Evolutionary conservation across 2,113 vertebrate species (phyloP).

Genomic region (Gallinago jamesoni): DNA sequence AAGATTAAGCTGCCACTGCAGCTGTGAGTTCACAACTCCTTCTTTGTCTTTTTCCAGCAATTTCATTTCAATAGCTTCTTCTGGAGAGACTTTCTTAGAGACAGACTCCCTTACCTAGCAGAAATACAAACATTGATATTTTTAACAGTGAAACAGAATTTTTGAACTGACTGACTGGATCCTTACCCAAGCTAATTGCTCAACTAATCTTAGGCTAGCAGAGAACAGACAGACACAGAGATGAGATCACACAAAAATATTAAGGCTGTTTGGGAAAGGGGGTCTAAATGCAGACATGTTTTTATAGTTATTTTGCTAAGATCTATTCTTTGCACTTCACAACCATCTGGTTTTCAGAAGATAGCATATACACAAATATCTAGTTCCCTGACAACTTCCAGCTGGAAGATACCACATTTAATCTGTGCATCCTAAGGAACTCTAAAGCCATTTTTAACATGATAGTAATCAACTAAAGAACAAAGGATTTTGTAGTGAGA

Average conservation of each 20-base stretch:
- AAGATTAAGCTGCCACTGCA: conserved; percentile 93
- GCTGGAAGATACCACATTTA: background rate
- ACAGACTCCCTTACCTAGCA: conserved; percentile 71
- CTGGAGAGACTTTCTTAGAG: conserved; percentile 72
- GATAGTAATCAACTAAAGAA: background rate
- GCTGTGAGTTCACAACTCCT: conserved; percentile 79
- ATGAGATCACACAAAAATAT: background rate
- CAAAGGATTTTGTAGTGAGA: background rate
- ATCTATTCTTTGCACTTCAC: background rate
- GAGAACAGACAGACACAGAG: accelerated
- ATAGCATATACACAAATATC: accelerated
- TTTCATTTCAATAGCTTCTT: conserved; percentile 72
- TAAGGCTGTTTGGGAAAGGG: background rate
- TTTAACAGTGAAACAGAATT: accelerated
- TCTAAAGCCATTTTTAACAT: background rate
- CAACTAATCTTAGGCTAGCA: background rate
- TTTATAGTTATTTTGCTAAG: background rate
- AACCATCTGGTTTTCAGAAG: background rate
- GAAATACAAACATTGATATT: background rate
- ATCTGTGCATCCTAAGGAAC: background rate
- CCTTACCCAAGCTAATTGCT: background rate
- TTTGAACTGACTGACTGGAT: background rate
- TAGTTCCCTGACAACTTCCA: background rate
- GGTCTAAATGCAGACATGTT: background rate
- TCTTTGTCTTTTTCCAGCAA: conserved; percentile 75